Conservation (phyloP, 1,140 invertebrate genomes). For the Drosophila bocqueti region DNA sequence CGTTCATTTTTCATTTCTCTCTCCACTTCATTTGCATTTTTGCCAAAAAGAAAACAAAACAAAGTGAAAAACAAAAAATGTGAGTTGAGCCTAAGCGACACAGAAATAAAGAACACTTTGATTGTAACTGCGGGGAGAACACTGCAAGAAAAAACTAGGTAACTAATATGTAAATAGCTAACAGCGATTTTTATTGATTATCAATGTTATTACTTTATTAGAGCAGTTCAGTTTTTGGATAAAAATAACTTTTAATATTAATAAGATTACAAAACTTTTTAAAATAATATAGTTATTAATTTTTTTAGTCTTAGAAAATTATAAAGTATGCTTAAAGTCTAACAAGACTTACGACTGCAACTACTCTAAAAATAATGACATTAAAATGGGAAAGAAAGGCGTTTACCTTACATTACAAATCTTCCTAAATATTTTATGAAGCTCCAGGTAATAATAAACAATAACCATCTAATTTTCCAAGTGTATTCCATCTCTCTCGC, state of each 20-base stretch:
- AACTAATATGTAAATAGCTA: background rate
- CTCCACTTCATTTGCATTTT: slow-evolving; percentile 74
- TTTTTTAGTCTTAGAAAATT: background rate
- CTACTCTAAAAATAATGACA: too few species aligned
- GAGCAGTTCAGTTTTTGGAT: background rate
- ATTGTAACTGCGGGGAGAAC: slow-evolving; percentile 2
- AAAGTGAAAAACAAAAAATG: slow-evolving; percentile 33
- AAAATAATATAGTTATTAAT: background rate
- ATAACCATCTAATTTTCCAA: background rate
- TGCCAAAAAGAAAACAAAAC: slow-evolving; percentile 52
- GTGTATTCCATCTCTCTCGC: background rate
- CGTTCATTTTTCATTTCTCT: slow-evolving; percentile 73
- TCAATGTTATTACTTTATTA: background rate
- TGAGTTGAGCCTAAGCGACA: slow-evolving; percentile 41
- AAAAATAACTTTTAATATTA: too few species aligned
- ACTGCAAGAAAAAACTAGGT: background rate
- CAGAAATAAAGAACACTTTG: slow-evolving; percentile 30
- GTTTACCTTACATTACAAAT: too few species aligned
- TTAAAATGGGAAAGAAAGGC: too few species aligned
- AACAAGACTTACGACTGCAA: too few species aligned
- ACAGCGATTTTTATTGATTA: too few species aligned
- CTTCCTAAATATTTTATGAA: background rate
- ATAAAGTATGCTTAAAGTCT: too few species aligned
- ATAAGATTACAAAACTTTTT: background rate
- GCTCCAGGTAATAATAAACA: too few species aligned